Conservation (phyloP, 2,888 invertebrate species). For the Exocentrus adspersus region DNA sequence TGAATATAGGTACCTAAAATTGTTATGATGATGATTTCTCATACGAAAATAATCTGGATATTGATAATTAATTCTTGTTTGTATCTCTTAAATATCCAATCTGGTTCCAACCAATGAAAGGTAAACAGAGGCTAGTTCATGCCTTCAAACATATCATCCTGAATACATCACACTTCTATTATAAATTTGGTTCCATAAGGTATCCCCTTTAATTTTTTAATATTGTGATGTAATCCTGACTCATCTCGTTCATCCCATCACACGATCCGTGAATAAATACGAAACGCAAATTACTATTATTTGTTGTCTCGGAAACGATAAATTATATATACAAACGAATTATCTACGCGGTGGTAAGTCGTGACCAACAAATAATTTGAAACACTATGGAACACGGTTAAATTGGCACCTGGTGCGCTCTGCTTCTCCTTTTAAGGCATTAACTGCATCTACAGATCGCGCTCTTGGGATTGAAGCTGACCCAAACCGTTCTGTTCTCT, state of each 20-base stretch:
- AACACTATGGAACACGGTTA: neutral
- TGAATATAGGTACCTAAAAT: no score
- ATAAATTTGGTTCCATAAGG: no score
- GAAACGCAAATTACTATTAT: neutral
- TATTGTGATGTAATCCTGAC: neutral
- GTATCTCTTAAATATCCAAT: no score
- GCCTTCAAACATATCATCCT: no score
- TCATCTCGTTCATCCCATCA: neutral
- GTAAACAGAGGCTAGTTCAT: no score
- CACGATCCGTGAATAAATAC: neutral
- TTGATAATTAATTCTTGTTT: no score
- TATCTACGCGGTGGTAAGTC: neutral
- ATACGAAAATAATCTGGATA: no score
- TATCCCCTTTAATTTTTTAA: no score
- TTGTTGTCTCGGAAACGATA: neutral
- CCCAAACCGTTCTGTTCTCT: neutral
- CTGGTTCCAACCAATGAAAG: no score
- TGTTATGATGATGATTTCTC: no score
- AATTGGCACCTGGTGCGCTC: neutral
- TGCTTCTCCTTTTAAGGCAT: neutral
- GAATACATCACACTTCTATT: no score
- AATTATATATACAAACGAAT: neutral
- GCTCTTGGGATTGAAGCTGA: no score
- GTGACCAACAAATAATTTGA: neutral
- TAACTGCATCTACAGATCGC: neutral